phyloP scores from a whole-genome alignment of 2,797 vertebrate genomes.

The Acipenser transmontanus region DNA sequence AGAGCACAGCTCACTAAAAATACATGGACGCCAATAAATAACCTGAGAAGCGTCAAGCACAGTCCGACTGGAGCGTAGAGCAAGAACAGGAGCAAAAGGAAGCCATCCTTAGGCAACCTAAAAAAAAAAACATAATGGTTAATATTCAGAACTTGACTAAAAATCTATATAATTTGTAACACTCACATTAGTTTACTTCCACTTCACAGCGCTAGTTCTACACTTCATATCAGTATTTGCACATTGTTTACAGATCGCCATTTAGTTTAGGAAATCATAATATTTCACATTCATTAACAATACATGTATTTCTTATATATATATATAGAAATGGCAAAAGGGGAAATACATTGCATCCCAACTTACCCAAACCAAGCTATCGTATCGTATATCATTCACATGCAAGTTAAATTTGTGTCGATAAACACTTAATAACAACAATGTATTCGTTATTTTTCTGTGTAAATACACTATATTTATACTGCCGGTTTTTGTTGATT shows the following conservation, averaged over 20 bases:
- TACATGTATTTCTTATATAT: not conserved
- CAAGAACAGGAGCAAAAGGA: slow-evolving; percentile 73
- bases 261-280: not conserved
- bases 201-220: no score
- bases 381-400: no score
- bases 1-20: slow-evolving; percentile 69
- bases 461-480: not conserved
- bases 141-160: not conserved
- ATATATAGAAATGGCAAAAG: no score
- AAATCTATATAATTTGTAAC: not conserved
- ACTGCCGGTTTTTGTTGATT: no score
- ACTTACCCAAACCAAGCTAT: not conserved
- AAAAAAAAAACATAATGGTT: no score
- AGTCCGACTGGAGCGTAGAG: slow-evolving; percentile 64
- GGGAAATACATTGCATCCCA: not conserved
- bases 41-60: slow-evolving; percentile 56
- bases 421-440: not conserved
- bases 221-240: slow-evolving; percentile 21
- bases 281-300: not conserved
- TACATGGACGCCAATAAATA: slow-evolving; percentile 64
- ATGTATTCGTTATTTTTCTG: not conserved
- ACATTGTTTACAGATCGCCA: not conserved
- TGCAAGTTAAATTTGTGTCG: not conserved
- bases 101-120: slow-evolving; percentile 80
- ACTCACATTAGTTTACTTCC: not conserved